These are phyloP conservation scores for Triops longicaudatus DNA, from an alignment of 1,140 invertebrate species.

Conservation along the genomic window DNA sequence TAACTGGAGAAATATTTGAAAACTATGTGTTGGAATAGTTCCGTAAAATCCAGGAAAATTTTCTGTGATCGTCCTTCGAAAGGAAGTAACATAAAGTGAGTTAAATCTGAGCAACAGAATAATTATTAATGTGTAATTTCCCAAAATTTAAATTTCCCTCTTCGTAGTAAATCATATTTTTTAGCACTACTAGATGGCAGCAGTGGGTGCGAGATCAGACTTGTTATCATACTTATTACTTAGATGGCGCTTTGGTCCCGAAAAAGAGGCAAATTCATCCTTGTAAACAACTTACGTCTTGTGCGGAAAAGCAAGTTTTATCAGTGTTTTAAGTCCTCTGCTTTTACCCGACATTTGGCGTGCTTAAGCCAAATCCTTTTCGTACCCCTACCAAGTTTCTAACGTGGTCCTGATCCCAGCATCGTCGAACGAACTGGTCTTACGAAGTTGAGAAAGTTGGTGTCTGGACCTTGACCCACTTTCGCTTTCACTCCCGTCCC, in stretches of 20 bases:
- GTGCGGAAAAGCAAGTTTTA: neutral
- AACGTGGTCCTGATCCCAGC: neutral
- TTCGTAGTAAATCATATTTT: too few species aligned
- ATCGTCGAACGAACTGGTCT: neutral
- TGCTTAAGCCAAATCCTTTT: too few species aligned
- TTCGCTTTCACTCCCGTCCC: slow-evolving; percentile 10
- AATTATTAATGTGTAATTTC: too few species aligned
- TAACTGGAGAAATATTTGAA: too few species aligned
- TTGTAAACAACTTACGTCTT: neutral
- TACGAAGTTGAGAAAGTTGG: neutral
- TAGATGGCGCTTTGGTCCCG: neutral
- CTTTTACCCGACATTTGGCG: neutral
- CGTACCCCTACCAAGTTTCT: neutral
- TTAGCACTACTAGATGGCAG: too few species aligned
- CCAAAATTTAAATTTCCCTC: too few species aligned
- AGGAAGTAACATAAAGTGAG: too few species aligned
- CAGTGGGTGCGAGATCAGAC: too few species aligned
- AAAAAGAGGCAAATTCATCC: neutral
- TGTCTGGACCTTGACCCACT: neutral
- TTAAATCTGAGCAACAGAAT: too few species aligned
- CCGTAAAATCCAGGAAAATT: too few species aligned
- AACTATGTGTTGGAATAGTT: too few species aligned
- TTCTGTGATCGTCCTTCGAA: too few species aligned
- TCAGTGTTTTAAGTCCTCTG: neutral
- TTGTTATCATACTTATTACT: neutral